Evolutionary conservation across 2,113 vertebrate genomes (phyloP).

Genomic region (Calyptommatus sinebrachiatus): DNA sequence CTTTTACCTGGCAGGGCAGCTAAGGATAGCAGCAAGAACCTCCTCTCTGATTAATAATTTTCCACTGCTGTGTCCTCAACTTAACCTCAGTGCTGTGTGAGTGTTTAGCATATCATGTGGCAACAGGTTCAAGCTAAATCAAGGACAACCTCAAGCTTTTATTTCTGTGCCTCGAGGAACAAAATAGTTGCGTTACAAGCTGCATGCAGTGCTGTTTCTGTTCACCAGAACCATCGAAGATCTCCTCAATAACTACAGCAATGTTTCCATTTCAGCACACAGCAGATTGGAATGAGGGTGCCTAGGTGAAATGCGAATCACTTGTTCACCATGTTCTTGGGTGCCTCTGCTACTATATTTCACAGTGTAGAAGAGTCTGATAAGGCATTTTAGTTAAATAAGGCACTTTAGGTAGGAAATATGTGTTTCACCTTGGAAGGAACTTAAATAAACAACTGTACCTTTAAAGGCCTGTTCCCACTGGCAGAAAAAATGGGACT

Average conservation of each 20-base stretch:
- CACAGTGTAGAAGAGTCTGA: no score
- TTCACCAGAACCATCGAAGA: background rate
- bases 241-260: background rate
- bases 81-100: accelerated
- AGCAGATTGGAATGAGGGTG: no score
- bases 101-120: accelerated
- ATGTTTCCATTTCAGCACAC: no score
- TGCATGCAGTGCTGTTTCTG: background rate
- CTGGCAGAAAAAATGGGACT: no score
- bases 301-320: no score
- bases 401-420: no score
- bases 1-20: background rate
- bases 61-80: accelerated
- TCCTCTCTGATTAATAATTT: background rate
- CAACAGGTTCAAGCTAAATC: background rate
- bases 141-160: background rate
- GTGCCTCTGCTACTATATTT: no score
- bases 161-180: accelerated
- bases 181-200: accelerated
- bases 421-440: no score
- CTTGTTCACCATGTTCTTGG: no score
- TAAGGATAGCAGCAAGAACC: background rate
- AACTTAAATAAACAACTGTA: no score
- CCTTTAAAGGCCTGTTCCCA: no score
- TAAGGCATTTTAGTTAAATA: no score